phyloP scores from a whole-genome alignment of 2,113 vertebrate genomes.

The Sinocyclocheilus anshuiensis region DNA sequence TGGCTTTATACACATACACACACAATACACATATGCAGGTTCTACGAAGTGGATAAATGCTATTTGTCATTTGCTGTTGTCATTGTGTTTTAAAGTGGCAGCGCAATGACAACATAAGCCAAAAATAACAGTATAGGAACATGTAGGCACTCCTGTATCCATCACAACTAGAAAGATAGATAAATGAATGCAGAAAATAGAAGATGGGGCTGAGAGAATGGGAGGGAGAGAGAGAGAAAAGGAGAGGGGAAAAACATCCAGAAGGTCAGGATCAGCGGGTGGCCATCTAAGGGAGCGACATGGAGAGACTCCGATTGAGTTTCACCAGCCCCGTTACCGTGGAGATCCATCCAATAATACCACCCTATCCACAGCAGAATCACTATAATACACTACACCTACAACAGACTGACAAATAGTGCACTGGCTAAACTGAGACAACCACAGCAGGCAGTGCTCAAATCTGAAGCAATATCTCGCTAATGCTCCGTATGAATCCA shows the following conservation, averaged over 20 bases:
- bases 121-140: conserved; percentile 9
- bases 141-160: not conserved
- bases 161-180: conserved; percentile 16
- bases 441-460: conserved; percentile 64
- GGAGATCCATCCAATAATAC: conserved; percentile 57
- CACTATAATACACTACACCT: conserved; percentile 46
- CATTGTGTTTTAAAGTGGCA: conserved; percentile 8
- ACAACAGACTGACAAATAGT: conserved; percentile 41
- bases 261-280: conserved; percentile 82
- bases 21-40: conserved; percentile 7
- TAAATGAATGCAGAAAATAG: conserved; percentile 20
- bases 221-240: conserved; percentile 55
- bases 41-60: not conserved
- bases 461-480: conserved; percentile 11
- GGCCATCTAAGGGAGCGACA: conserved; percentile 73
- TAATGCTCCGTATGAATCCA: not conserved
- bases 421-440: conserved; percentile 24
- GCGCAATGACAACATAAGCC: conserved; percentile 4
- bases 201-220: not conserved
- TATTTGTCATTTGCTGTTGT: not conserved
- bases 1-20: not conserved
- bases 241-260: conserved; percentile 74
- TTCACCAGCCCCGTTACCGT: conserved; percentile 70
- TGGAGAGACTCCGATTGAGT: conserved; percentile 77
- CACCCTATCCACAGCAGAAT: conserved; percentile 40